Evolutionary conservation across 2,888 invertebrate species (phyloP).

Genomic region (Melinaea menophilus): DNA sequence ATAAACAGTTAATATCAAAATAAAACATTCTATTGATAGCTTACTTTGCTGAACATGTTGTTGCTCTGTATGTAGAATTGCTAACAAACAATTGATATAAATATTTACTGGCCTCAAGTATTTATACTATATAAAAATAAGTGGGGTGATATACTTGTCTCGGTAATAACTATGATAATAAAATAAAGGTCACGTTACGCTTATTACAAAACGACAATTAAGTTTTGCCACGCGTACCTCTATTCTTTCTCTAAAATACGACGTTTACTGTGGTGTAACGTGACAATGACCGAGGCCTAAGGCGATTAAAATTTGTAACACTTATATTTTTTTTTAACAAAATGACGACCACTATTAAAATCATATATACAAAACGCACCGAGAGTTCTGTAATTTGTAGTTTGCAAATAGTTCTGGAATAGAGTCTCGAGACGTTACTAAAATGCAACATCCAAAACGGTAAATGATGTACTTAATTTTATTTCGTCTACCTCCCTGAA

Average conservation of each 20-base stretch:
- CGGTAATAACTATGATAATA: slow-evolving; percentile 22
- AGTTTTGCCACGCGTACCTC: slow-evolving; percentile 37
- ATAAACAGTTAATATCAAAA: slow-evolving; percentile 5
- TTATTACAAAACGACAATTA: slow-evolving; percentile 48
- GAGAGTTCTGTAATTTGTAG: too few relatives aligned
- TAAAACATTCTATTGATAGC: slow-evolving; percentile 30
- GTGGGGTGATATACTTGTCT: slow-evolving; percentile 58
- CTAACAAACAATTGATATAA: slow-evolving; percentile 59
- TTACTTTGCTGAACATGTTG: slow-evolving; percentile 70
- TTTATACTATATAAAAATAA: slow-evolving; percentile 65
- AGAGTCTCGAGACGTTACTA: too few relatives aligned
- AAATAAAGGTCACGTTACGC: slow-evolving; percentile 42
- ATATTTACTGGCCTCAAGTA: slow-evolving; percentile 49
- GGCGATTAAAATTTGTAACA: not conserved
- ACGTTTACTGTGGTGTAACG: slow-evolving; percentile 3
- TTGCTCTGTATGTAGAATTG: slow-evolving; percentile 47
- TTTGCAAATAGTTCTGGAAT: too few relatives aligned
- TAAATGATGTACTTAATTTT: too few relatives aligned
- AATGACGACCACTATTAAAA: too few relatives aligned
- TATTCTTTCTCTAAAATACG: not conserved
- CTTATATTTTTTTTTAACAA: too few relatives aligned
- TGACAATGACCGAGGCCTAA: slow-evolving; percentile 5
- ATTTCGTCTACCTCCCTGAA: too few relatives aligned
- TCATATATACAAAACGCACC: too few relatives aligned
- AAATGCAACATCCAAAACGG: too few relatives aligned